Evolutionary conservation across 2,888 invertebrate genomes (phyloP).

Genomic region (Stenchaetothrips biformis): DNA sequence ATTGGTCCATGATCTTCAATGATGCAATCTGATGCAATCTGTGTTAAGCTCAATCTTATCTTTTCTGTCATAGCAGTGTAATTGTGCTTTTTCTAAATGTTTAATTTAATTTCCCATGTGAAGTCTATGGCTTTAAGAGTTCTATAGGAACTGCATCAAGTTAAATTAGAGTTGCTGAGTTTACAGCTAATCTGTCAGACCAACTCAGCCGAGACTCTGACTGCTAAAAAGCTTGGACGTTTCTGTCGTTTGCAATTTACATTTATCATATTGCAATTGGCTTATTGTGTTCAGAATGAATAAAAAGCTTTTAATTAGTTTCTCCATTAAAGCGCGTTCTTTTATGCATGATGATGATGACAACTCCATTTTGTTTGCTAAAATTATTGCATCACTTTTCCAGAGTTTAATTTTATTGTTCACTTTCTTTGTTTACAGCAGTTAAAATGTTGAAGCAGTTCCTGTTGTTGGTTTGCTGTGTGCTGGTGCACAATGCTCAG

Average conservation of each 20-base stretch:
- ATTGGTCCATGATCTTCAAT: not conserved
- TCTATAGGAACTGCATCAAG: not conserved
- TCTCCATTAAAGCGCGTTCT: not conserved
- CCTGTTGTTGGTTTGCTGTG: not conserved
- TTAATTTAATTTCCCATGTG: not conserved
- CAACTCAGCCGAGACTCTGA: too few species aligned
- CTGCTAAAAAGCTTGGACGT: too few species aligned
- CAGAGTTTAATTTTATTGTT: too few species aligned
- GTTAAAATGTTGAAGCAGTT: not conserved
- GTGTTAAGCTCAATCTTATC: not conserved
- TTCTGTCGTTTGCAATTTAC: not conserved
- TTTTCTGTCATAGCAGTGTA: not conserved
- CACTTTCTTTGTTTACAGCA: not conserved
- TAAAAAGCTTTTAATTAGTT: not conserved
- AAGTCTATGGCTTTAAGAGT: not conserved
- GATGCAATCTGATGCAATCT: not conserved
- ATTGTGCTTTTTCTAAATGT: not conserved
- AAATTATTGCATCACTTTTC: not conserved
- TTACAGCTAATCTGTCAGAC: not conserved
- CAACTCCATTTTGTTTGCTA: too few species aligned
- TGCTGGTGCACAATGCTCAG: not conserved
- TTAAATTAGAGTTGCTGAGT: not conserved
- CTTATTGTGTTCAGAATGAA: too few species aligned
- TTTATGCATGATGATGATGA: not conserved
- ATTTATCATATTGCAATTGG: too few species aligned